These are phyloP conservation scores for Scolopax rusticola DNA, from an alignment of 2,797 vertebrate genomes.

Conservation along the genomic window DNA sequence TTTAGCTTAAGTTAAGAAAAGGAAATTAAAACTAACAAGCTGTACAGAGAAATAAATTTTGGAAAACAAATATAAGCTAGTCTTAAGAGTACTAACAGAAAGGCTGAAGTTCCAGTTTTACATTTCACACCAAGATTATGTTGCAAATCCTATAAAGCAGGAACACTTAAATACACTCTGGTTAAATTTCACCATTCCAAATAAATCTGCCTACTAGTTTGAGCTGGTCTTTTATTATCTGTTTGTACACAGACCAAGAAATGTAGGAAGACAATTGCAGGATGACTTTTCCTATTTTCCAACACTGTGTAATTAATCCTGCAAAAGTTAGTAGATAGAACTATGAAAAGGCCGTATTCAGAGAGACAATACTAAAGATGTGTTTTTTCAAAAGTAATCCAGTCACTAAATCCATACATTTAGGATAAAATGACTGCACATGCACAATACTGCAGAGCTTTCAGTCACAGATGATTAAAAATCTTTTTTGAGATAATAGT, in stretches of 20 bases:
- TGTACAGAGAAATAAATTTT: not conserved
- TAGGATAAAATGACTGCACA: not conserved
- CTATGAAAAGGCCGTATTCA: not conserved
- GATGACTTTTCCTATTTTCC: not conserved
- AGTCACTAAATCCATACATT: not conserved
- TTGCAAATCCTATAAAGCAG: not conserved
- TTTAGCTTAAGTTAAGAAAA: not conserved
- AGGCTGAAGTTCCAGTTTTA: not conserved
- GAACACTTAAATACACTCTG: not conserved
- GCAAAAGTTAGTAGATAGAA: not conserved
- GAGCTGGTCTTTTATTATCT: not conserved
- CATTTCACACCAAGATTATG: rapidly evolving
- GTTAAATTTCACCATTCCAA: not conserved
- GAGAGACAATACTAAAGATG: not conserved
- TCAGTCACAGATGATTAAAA: not conserved
- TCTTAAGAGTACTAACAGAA: not conserved
- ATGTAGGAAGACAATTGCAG: not conserved
- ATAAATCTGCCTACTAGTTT: not conserved
- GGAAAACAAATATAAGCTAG: not conserved
- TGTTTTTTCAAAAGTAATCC: not conserved
- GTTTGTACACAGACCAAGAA: not conserved
- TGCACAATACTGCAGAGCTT: not conserved
- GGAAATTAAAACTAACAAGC: not conserved
- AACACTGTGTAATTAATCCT: not conserved
- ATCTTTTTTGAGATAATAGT: not conserved